Evolutionary conservation across 2,888 invertebrate genomes (phyloP).

Genomic region (Latrodectus hesperus): DNA sequence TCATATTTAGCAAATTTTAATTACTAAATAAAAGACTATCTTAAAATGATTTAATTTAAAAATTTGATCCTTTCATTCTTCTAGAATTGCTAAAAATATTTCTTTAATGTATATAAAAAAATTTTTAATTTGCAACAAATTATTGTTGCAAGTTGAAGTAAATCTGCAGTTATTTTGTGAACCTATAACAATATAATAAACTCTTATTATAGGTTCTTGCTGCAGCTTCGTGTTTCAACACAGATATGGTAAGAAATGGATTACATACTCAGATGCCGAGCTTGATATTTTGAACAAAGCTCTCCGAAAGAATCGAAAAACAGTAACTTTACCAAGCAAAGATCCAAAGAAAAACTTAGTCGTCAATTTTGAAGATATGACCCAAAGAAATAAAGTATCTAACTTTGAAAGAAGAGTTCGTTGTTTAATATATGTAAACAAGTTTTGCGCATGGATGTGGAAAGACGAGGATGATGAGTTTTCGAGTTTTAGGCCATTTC

Average conservation of each 20-base stretch:
- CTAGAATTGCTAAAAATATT: too few species aligned
- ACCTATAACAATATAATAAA: too few species aligned
- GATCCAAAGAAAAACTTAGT: conserved; percentile 16
- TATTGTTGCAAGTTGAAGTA: too few species aligned
- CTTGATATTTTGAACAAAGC: conserved; percentile 27
- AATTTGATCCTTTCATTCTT: too few species aligned
- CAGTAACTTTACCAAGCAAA: conserved; percentile 26
- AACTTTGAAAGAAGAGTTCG: conserved; percentile 20
- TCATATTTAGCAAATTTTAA: too few species aligned
- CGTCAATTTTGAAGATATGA: conserved; percentile 35
- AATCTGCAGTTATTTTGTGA: too few species aligned
- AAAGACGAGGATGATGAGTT: conserved; percentile 39
- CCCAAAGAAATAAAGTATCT: conserved; percentile 24
- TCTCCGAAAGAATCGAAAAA: conserved; percentile 27
- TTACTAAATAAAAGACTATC: too few species aligned
- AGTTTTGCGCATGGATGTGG: conserved; percentile 33
- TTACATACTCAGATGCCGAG: conserved; percentile 11
- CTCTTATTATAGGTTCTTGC: too few species aligned
- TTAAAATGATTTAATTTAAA: too few species aligned
- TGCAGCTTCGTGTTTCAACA: conserved; percentile 30
- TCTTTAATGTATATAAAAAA: too few species aligned
- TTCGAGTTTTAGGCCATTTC: conserved; percentile 19
- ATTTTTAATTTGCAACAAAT: too few species aligned
- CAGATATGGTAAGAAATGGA: conserved; percentile 32
- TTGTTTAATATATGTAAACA: conserved; percentile 18